phyloP scores from a whole-genome alignment of 2,113 vertebrate genomes.

The Merops nubicus region DNA sequence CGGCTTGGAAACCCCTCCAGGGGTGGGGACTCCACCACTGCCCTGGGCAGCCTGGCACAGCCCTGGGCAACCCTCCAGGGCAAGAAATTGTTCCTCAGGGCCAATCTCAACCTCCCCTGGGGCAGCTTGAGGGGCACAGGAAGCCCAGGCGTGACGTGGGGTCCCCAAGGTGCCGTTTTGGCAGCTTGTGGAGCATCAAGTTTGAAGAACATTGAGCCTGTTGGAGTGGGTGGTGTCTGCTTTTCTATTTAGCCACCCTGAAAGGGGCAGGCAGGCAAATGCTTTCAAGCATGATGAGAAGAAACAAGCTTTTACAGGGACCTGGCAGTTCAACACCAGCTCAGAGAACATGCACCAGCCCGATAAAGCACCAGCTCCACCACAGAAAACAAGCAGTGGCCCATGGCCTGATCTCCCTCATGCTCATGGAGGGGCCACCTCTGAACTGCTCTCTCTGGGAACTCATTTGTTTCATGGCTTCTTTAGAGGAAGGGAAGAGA shows the following conservation, averaged over 20 bases:
- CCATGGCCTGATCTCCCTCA: not conserved
- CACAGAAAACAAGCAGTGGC: not conserved
- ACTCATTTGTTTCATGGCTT: not conserved
- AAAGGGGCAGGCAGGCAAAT: not conserved
- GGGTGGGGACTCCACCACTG: no score
- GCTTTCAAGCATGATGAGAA: not conserved
- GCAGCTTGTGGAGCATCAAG: not conserved
- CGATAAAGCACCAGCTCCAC: not conserved
- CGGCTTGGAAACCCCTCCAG: not conserved
- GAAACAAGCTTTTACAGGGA: slow-evolving; percentile 39
- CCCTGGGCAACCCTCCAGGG: no score
- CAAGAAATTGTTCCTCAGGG: not conserved
- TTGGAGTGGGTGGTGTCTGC: not conserved
- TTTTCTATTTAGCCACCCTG: not conserved
- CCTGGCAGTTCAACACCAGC: not conserved
- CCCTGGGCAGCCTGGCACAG: no score
- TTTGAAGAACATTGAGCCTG: not conserved
- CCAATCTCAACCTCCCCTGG: not conserved
- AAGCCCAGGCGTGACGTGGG: not conserved
- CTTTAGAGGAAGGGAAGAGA: not conserved
- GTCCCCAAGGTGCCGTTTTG: not conserved
- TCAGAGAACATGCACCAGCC: not conserved
- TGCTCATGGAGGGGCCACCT: not conserved
- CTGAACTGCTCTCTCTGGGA: not conserved
- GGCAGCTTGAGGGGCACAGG: not conserved